A percentile compares a stretch with the other conserved stretches of the same genome.
Conservation (phyloP, 2,888 invertebrate species). For the Exephanes ischioxanthus region DNA sequence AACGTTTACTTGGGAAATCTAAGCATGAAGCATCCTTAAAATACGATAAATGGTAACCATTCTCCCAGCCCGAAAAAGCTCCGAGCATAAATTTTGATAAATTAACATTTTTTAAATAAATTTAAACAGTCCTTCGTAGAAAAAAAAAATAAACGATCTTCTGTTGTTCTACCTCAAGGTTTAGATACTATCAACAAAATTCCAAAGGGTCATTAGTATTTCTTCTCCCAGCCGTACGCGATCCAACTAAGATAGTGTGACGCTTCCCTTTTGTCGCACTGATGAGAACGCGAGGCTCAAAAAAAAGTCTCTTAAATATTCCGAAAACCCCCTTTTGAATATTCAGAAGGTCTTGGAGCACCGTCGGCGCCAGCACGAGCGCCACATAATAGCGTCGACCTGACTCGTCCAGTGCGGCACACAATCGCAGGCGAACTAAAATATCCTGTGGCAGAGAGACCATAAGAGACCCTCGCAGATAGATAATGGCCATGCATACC, state of each 20-base stretch:
- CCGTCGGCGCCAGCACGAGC: not conserved
- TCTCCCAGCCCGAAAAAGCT: too few species aligned
- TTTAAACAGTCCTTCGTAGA: too few species aligned
- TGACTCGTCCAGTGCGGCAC: not conserved
- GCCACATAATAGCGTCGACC: constrained; percentile 11
- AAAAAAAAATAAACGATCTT: not conserved
- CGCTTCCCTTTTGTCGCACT: constrained; percentile 7
- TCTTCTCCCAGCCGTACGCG: not conserved
- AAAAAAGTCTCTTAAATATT: constrained; percentile 45
- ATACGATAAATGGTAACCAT: too few species aligned
- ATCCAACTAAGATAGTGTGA: constrained; percentile 8
- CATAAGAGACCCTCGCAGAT: not conserved
- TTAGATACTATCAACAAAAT: not conserved
- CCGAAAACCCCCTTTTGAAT: constrained; percentile 51
- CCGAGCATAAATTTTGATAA: too few species aligned
- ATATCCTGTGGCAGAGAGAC: not conserved
- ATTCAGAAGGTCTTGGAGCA: constrained; percentile 28
- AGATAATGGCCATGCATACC: constrained; percentile 31
- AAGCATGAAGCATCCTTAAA: too few species aligned
- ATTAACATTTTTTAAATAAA: too few species aligned
- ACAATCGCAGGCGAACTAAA: not conserved
- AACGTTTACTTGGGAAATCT: too few species aligned
- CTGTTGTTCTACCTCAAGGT: not conserved
- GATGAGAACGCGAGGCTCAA: not conserved
- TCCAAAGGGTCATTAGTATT: not conserved